Percentiles rank a stretch among this genome's conserved stretches.
phyloP scores from a whole-genome alignment of 2,113 vertebrate genomes.

The Crotalus viridis region DNA sequence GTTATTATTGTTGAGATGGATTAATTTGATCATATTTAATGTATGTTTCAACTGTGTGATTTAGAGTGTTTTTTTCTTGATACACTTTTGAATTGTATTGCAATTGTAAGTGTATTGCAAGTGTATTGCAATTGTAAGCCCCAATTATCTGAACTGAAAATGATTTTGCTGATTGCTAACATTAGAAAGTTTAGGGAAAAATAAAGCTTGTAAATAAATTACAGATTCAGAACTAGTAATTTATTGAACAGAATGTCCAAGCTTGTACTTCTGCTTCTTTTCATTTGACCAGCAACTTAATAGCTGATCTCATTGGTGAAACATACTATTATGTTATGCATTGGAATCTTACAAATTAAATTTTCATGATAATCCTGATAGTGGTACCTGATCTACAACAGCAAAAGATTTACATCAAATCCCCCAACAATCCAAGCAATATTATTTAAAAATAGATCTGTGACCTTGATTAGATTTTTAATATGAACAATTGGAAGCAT shows the following conservation, averaged over 20 bases:
- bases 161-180: background rate
- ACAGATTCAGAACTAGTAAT: background rate
- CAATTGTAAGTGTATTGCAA: no score
- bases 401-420: background rate
- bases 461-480: background rate
- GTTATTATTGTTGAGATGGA: slow-evolving; percentile 25
- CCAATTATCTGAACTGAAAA: background rate
- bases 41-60: slow-evolving; percentile 32
- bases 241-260: background rate
- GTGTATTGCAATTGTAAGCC: background rate
- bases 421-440: background rate
- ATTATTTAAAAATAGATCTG: background rate
- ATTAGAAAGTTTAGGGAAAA: background rate
- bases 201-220: background rate
- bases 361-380: background rate
- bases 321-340: background rate
- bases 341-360: background rate
- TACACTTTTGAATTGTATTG: background rate
- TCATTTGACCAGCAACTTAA: background rate
- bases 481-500: background rate
- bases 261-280: background rate
- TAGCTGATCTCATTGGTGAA: background rate
- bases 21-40: slow-evolving; percentile 6
- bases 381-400: background rate
- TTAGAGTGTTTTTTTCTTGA: background rate